A percentile compares a stretch with the other conserved stretches of the same genome.
Conservation (phyloP, 2,113 vertebrate species). For the Cacatua alba region DNA sequence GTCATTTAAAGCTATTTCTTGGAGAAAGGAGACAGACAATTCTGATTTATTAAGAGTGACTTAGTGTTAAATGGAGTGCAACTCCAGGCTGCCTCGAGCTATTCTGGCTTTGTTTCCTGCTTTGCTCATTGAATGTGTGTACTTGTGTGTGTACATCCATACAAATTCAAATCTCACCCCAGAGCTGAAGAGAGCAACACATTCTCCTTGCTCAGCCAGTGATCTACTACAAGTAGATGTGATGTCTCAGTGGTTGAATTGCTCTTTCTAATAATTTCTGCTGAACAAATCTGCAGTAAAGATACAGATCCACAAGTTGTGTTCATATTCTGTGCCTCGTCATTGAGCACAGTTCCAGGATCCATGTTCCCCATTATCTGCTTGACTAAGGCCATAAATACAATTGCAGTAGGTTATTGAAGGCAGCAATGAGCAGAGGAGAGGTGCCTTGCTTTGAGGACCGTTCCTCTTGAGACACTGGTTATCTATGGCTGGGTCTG, state of each 20-base stretch:
- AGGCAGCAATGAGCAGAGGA: not conserved
- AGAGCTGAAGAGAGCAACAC: not conserved
- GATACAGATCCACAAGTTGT: not conserved
- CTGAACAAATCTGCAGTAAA: not conserved
- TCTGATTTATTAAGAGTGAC: conserved; percentile 55
- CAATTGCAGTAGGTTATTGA: not conserved
- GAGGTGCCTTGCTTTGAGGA: not conserved
- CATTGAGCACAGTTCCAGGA: not conserved
- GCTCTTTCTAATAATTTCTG: not conserved
- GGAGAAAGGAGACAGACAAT: not conserved
- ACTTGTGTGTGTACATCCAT: not conserved
- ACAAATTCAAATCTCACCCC: not conserved
- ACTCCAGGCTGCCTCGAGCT: conserved; percentile 33
- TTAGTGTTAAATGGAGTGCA: conserved; percentile 47
- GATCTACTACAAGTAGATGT: not conserved
- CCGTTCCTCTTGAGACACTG: accelerated
- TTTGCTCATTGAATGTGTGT: not conserved
- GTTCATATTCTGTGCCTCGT: not conserved
- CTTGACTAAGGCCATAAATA: not conserved
- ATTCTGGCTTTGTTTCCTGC: conserved; percentile 40
- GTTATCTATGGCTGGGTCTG: not conserved
- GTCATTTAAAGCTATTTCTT: not conserved
- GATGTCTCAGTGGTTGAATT: not conserved
- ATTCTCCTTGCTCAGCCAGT: not conserved
- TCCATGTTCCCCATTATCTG: accelerated